Conservation (phyloP, 1,140 invertebrate genomes). For the Leguminivora glycinivorella region DNA sequence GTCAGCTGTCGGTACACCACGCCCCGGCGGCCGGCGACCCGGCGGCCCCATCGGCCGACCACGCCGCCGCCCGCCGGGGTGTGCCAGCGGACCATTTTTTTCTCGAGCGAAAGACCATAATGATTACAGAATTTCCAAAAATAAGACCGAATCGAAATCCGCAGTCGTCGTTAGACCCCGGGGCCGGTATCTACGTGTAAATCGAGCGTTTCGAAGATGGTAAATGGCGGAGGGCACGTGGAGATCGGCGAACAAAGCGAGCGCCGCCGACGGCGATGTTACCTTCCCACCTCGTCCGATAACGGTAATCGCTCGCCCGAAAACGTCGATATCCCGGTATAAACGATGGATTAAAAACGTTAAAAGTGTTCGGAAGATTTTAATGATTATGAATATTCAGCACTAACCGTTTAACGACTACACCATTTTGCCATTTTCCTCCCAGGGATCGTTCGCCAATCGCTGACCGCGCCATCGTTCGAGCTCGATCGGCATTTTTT, state of each 20-base stretch:
- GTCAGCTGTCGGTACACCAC: background rate
- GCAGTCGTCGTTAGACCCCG: background rate
- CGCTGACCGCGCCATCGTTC: conserved; percentile 57
- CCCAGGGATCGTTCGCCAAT: conserved; percentile 59
- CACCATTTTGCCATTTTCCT: conserved; percentile 74
- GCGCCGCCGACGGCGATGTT: conserved; percentile 48
- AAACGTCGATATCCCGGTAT: conserved; percentile 31
- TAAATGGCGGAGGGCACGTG: conserved; percentile 78
- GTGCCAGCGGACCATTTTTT: background rate
- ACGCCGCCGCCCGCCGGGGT: conserved; percentile 35
- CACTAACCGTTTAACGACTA: conserved; percentile 69
- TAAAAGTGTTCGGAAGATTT: conserved; percentile 3
- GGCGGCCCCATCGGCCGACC: conserved; percentile 26
- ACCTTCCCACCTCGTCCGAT: conserved; percentile 54
- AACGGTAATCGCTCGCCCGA: conserved; percentile 52
- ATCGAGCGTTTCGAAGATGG: conserved; percentile 36
- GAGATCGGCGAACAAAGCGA: conserved; percentile 75
- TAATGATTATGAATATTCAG: conserved; percentile 19
- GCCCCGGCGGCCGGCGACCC: conserved; percentile 1
- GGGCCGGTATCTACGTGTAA: conserved; percentile 4
- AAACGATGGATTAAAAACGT: background rate
- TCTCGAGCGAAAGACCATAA: background rate
- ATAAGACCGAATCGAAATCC: conserved; percentile 21
- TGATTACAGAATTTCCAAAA: background rate
- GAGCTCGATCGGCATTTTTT: conserved; percentile 30